Evolutionary conservation across 30 jellyfish, hydroid and myxozoan species (phyloP), one percentile per base, ranked within the genome.

Genomic region (Turritopsis dohrnii): DNA sequence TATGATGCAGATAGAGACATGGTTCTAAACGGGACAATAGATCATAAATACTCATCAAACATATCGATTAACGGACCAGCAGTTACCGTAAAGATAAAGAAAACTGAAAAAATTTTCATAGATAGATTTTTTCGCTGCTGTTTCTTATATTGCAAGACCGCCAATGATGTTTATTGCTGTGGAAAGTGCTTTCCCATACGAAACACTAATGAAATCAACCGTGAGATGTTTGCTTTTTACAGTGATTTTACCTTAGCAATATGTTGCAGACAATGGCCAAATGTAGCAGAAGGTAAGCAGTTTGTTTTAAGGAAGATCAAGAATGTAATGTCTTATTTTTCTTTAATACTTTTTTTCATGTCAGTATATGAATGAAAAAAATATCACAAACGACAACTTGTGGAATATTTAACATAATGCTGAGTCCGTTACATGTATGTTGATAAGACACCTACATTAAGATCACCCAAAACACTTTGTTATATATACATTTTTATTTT

Each of bases 181-280:
- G 77, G 77, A n/a, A n/a, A 21, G 9, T 69, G 28, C 30, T 69
- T 7, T 69, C 16, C 23, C 28, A n/a, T 7, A 21, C 28, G 77
- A 69, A 1, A 9, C 28, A 69, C 77, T 8, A 27, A 27, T 19
- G 77, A 69, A 69, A 41, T 41, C 13, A 21, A 27, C 9, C 9
- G 77, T n/a, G 77, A 69, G 19, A n/a, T 69, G 30, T 69, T 7
- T 69, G 28, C 77, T 7, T 69, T 69, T 27, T 69, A 69, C 22
- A 69, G 77, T 21, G 77, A 69, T 69, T 69, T 69, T 21, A 69
- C 77, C 19, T 69, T 69, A 69, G 28, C 77, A 69, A 0, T 69
- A 69, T 27, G 31, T 9, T 69, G 77, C 19, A 69, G 30, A 69
- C 31, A 69, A 1, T 69, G 77, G 77, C 77, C 77, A 8, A 27